Base-by-base conservation (phyloP, 1,140 invertebrate genomes). In the Drosophila teissieri region DNA sequence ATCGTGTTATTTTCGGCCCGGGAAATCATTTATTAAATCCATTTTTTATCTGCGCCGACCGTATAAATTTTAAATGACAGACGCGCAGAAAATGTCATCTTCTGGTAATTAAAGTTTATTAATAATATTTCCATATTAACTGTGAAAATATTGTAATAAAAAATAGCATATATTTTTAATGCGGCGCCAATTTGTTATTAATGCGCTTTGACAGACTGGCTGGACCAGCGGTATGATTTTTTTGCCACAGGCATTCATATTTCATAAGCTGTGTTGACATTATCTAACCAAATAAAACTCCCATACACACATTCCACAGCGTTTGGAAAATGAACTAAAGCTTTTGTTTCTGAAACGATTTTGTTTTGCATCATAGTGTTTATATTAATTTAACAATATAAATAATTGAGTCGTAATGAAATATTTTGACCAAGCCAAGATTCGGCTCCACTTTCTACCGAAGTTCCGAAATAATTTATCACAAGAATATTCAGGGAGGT, bases 81-180 rank as follows among this genome's bases (percentile, higher is more conserved):
- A 10, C 17, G 62, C 3, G 42, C 31, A 34, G 8, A 52, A 36
- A 77, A 42, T 17, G n/a, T 14, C 36, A 37, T 42, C 64, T 46
- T 57, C 46, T 70, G 65, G 64, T 72, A 70, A 57, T 85, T 77
- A 65, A 73, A 85, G 78, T 64, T 68, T 61, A 77, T 76, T 55
- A 65, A 73, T 78, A 64, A 72, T 44, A 39, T 51, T 80, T 80
- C 62, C 19, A 51, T 62, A 62, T 73, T 76, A 73, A 85, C 83
- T 60, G 39, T 53, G 55, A 12, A 73, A 73, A 61, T 45, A 40
- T 48, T 56, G 34, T 46, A 40, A 39, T 11, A 73, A 72, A 51
- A 37, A 45, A 45, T 27, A 51, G 0, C 7, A 60, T 73, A 45
- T 36, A 36, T 53, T 15, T 68, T 55, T 69, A 54, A 55, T 54